These are phyloP conservation scores for Spheniscus humboldti DNA, from an alignment of 2,797 vertebrate species.

Conservation along the genomic window DNA sequence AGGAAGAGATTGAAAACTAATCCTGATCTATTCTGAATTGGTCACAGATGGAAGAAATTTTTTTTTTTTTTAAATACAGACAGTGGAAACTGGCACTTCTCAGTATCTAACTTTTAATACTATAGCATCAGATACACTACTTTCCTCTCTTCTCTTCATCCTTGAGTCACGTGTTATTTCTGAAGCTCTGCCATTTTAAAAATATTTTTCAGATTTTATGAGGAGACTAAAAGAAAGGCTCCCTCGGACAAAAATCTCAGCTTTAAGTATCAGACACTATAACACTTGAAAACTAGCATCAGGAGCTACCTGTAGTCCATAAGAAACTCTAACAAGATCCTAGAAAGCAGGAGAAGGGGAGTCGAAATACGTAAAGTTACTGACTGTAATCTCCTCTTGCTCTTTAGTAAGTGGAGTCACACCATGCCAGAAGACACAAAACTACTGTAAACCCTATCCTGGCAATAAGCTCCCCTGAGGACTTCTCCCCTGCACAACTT, in stretches of 20 bases:
- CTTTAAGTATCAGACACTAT: neutral
- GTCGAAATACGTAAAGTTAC: neutral
- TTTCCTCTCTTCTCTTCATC: neutral
- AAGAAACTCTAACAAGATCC: neutral
- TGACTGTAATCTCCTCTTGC: neutral
- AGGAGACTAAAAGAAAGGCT: neutral
- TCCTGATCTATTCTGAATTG: neutral
- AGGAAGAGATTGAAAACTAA: neutral
- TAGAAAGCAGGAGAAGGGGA: neutral
- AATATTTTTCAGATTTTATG: neutral
- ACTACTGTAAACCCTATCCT: neutral
- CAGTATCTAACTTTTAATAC: neutral
- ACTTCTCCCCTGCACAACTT: neutral
- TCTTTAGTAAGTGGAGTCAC: neutral
- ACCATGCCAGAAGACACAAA: neutral
- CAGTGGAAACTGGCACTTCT: neutral
- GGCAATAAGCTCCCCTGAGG: neutral
- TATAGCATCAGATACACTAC: neutral
- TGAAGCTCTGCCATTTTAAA: neutral
- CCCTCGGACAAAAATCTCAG: neutral
- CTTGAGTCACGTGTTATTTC: neutral
- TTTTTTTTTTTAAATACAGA: neutral
- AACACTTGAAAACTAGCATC: neutral
- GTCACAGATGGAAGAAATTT: neutral
- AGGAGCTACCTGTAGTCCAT: neutral